These are phyloP conservation scores for Bedellia somnulentella DNA, from an alignment of 2,888 invertebrate genomes.

Conservation along the genomic window DNA sequence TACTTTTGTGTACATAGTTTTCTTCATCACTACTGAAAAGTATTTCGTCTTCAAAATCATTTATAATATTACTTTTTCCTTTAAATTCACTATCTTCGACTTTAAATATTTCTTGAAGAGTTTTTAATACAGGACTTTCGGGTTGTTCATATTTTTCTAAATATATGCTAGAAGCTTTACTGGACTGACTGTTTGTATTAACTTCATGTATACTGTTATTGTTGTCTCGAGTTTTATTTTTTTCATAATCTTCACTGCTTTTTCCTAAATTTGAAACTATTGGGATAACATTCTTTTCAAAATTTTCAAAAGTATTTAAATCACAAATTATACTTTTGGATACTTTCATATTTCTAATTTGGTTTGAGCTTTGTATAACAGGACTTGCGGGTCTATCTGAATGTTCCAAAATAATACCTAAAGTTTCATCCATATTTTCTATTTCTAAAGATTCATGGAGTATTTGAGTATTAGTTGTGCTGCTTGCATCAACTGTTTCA, in stretches of 20 bases:
- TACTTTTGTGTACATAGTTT: slow-evolving; percentile 17
- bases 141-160: neutral
- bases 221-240: neutral
- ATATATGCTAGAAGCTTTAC: too few relatives aligned
- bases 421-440: neutral
- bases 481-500: too few relatives aligned
- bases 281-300: slow-evolving; percentile 29
- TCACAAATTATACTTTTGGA: slow-evolving; percentile 21
- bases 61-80: too few relatives aligned
- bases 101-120: too few relatives aligned
- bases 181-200: too few relatives aligned
- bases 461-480: slow-evolving; percentile 1
- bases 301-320: slow-evolving; percentile 34
- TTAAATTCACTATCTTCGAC: too few relatives aligned
- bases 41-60: slow-evolving; percentile 28
- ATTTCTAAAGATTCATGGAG: slow-evolving; percentile 4
- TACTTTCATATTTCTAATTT: slow-evolving; percentile 8
- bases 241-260: neutral
- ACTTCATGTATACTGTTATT: too few relatives aligned
- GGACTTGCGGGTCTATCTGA: slow-evolving; percentile 20
- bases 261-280: slow-evolving; percentile 13
- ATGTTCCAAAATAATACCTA: slow-evolving; percentile 3
- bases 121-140: too few relatives aligned
- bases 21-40: slow-evolving; percentile 49
- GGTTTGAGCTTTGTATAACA: slow-evolving; percentile 10